phyloP scores from a whole-genome alignment of 1,140 invertebrate genomes.

The Macrobrachium rosenbergii region DNA sequence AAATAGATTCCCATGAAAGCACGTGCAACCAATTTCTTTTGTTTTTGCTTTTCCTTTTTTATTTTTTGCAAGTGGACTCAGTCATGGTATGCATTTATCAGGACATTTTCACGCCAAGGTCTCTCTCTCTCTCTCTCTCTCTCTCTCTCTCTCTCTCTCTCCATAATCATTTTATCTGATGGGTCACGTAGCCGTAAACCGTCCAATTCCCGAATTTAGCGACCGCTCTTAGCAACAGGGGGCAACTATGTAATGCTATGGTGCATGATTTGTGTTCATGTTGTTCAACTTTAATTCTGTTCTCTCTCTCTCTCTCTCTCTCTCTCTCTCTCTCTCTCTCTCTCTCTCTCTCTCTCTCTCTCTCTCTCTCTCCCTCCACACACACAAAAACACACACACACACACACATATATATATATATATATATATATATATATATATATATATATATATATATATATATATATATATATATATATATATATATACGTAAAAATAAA shows the following conservation, averaged over 20 bases:
- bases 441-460: too few species aligned
- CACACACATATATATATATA: slow-evolving; percentile 4
- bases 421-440: background rate
- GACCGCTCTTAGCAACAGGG: too few species aligned
- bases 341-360: slow-evolving; percentile 34
- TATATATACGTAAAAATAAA: too few species aligned
- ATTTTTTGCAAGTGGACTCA: background rate
- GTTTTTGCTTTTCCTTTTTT: background rate
- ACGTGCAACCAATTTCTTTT: background rate
- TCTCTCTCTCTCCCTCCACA: slow-evolving; percentile 16
- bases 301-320: slow-evolving; percentile 20
- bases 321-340: slow-evolving; percentile 31
- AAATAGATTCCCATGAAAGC: background rate
- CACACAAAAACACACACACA: slow-evolving; percentile 7
- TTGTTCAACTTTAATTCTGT: too few species aligned
- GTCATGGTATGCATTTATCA: background rate
- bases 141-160: too few species aligned
- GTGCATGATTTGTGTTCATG: too few species aligned
- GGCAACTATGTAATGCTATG: too few species aligned
- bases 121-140: background rate
- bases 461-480: too few species aligned
- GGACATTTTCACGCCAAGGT: background rate
- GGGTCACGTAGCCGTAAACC: too few species aligned
- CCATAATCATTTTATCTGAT: too few species aligned
- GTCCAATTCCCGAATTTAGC: too few species aligned